Evolutionary conservation across 2,888 invertebrate genomes (phyloP), one percentile per base, ranked within the genome.

Genomic region (Folsomia candida): DNA sequence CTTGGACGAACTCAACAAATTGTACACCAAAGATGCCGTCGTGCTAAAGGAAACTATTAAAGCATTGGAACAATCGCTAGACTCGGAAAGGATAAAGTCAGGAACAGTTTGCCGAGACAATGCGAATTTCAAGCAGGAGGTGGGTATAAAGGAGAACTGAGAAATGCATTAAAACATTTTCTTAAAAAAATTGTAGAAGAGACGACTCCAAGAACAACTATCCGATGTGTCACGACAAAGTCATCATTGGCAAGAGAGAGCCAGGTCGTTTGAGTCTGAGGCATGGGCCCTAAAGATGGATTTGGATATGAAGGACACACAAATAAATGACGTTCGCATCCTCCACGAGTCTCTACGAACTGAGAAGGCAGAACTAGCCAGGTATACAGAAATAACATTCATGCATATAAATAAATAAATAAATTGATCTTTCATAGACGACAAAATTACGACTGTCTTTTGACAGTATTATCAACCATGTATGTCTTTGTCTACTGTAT

Each of bases 171-270:
- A n/a, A 61, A 14, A 27, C 18, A 61, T 9, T 27, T 27, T 25
- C 18, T 63, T 18, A 20, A 20, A 29, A 9, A 63, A 63, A 22
- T 14, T n/a, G 2, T 24, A 69, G 64, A n/a, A 37, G 3, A 61
- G 25, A 20, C 57, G 64, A 11, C 11, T 71, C 9, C 68, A 72
- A 18, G 28, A 62, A 28, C 61, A 76, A 29, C 18, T 74, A 1
- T 24, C 68, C 9, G 77, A 75, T 3, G 6, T 66, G 18, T 71
- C 70, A 1, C 65, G 69, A 27, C 75, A 76, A 66, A 74, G 66
- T 25, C 29, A 65, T 2, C 73, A 76, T 24, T 78, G 78, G 78
- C 77, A 77, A 47, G 78, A 78, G 62, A 68, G 71, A 29, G 71
- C 76, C 0, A 64, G 72, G 37, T 59, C 69, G 9, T 69, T 67